These are phyloP conservation scores for Trididemnum clinides DNA, from an alignment of 23 tunicate species.

Conservation along the genomic window DNA sequence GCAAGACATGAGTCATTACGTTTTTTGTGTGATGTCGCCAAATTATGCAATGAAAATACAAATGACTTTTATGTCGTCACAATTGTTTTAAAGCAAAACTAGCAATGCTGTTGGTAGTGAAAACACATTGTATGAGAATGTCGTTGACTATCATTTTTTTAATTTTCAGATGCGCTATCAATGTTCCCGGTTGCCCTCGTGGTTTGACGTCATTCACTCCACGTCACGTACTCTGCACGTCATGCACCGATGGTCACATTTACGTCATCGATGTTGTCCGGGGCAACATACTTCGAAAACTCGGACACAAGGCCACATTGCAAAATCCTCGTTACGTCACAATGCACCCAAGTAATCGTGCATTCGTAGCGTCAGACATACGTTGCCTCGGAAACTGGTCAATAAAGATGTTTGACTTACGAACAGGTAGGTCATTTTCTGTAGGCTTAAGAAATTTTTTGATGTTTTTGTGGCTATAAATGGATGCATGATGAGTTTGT, in stretches of 20 bases:
- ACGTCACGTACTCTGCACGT: slow-evolving; percentile 60
- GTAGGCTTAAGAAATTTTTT: neutral
- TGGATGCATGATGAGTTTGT: too few relatives aligned
- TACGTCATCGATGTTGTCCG: slow-evolving; percentile 45
- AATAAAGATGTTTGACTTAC: slow-evolving; percentile 44
- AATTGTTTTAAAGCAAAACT: too few relatives aligned
- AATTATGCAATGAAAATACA: too few relatives aligned
- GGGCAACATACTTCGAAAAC: slow-evolving; percentile 35
- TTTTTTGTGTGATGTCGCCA: too few relatives aligned
- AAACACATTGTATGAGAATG: too few relatives aligned
- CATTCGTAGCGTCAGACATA: slow-evolving; percentile 66
- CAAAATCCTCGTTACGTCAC: slow-evolving; percentile 58
- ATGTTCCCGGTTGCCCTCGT: slow-evolving; percentile 54
- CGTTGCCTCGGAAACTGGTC: slow-evolving; percentile 35
- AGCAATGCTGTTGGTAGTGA: too few relatives aligned
- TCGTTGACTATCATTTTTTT: neutral
- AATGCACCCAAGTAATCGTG: slow-evolving; percentile 58
- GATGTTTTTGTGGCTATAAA: too few relatives aligned
- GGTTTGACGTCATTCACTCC: slow-evolving; percentile 51
- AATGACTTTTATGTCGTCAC: too few relatives aligned
- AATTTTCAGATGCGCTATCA: slow-evolving; percentile 17
- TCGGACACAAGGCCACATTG: slow-evolving; percentile 5
- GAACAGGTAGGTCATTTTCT: slow-evolving; percentile 56
- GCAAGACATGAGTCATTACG: too few relatives aligned
- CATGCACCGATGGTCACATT: slow-evolving; percentile 36